Conservation (phyloP, 2,888 invertebrate genomes). For the Thysanoteuthis rhombus region DNA sequence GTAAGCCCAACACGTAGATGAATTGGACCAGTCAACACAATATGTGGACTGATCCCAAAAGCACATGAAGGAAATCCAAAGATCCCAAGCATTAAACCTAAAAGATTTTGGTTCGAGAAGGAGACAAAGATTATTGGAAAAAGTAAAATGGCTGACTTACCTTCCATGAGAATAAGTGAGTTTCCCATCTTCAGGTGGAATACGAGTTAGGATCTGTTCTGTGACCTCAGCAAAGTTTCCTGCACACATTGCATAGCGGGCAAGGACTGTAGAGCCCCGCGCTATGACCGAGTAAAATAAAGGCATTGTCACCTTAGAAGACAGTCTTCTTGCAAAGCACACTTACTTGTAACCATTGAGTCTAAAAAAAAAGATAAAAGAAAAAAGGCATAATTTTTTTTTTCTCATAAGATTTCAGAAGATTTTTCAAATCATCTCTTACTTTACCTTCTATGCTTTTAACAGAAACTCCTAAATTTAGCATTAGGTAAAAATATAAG, state of each 20-base stretch:
- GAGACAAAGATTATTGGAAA: neutral
- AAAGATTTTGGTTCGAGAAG: neutral
- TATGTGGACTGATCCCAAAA: no score
- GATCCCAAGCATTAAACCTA: neutral
- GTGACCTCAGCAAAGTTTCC: slow-evolving; percentile 96
- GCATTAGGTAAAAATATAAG: no score
- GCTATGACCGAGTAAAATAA: slow-evolving; percentile 90
- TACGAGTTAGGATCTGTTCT: slow-evolving; percentile 87
- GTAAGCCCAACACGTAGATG: no score
- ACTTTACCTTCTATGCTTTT: no score
- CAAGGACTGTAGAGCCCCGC: slow-evolving; percentile 84
- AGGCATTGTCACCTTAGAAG: slow-evolving; percentile 76
- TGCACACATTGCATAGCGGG: slow-evolving; percentile 90
- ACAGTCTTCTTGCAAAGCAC: neutral
- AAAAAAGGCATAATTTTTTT: no score
- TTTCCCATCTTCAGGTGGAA: slow-evolving; percentile 88
- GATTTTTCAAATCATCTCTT: no score
- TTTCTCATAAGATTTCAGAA: no score
- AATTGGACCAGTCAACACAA: no score
- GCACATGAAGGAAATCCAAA: no score
- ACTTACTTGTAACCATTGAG: neutral
- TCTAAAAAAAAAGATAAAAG: neutral
- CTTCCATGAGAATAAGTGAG: slow-evolving; percentile 89
- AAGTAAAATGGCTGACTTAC: slow-evolving; percentile 45
- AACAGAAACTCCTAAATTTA: no score